Conservation (phyloP, 2,888 invertebrate species). For the Trissolcus japonicus region DNA sequence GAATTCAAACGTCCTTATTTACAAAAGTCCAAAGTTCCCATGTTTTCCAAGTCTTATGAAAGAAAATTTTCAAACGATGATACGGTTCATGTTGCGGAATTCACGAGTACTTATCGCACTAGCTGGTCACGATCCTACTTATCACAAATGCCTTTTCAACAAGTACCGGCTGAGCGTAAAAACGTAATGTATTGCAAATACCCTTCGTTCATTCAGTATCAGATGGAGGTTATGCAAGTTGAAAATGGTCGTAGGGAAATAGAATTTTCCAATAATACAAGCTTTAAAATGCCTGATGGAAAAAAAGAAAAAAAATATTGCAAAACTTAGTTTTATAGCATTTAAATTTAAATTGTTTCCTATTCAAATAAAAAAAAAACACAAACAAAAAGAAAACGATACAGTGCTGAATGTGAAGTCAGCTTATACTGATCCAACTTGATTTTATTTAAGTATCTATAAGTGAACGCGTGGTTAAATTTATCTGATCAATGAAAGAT, state of each 20-base stretch:
- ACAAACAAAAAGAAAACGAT: no score
- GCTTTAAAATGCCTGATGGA: slow-evolving; percentile 9
- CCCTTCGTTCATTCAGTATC: slow-evolving; percentile 32
- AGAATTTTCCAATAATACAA: slow-evolving; percentile 22
- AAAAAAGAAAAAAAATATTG: slow-evolving; percentile 1
- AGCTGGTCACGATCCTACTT: slow-evolving; percentile 53
- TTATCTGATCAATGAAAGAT: background rate
- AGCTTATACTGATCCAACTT: no score
- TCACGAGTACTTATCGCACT: slow-evolving; percentile 52
- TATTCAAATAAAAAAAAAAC: no score
- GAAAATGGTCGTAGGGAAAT: slow-evolving; percentile 11
- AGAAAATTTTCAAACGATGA: slow-evolving; percentile 55
- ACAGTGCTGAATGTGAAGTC: no score
- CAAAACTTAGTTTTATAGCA: background rate
- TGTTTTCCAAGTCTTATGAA: slow-evolving; percentile 53
- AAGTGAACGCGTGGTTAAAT: no score
- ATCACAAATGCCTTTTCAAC: slow-evolving; percentile 55
- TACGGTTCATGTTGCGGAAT: slow-evolving; percentile 48
- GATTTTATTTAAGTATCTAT: no score
- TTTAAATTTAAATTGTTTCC: no score
- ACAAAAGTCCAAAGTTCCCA: slow-evolving; percentile 61
- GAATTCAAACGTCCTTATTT: slow-evolving; percentile 72
- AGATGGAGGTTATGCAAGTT: slow-evolving; percentile 22
- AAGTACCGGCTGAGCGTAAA: slow-evolving; percentile 40
- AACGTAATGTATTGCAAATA: slow-evolving; percentile 50